Conservation (phyloP, 2,888 invertebrate genomes). For the Xylocampa areola region DNA sequence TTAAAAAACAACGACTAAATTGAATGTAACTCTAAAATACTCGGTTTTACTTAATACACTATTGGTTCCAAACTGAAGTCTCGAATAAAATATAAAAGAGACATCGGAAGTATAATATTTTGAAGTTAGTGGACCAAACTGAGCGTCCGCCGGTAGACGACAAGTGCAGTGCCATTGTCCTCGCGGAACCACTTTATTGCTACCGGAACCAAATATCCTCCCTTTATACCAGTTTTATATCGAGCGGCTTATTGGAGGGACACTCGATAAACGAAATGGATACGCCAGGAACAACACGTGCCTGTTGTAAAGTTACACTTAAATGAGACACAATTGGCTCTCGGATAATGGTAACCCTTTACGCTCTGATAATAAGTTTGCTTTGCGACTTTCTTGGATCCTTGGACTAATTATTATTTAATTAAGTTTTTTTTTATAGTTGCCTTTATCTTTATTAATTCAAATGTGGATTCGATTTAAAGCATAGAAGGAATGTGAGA, state of each 20-base stretch:
- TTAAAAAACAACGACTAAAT: not conserved
- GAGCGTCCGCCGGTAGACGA: constrained; percentile 52
- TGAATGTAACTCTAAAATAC: not conserved
- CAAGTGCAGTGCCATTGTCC: constrained; percentile 84
- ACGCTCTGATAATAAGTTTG: constrained; percentile 20
- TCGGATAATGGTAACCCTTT: constrained; percentile 12
- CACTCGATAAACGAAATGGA: constrained; percentile 62
- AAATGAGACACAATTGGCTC: constrained; percentile 46
- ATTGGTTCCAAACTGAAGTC: constrained; percentile 30
- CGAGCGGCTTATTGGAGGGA: constrained; percentile 73
- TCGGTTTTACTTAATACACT: not conserved
- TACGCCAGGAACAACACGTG: constrained; percentile 46
- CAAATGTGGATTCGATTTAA: not conserved
- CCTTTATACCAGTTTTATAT: constrained; percentile 82
- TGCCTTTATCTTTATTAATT: too few relatives aligned
- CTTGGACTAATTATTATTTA: too few relatives aligned
- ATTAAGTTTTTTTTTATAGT: too few relatives aligned
- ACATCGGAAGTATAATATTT: constrained; percentile 51
- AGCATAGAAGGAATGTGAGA: too few relatives aligned
- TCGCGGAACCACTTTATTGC: constrained; percentile 82
- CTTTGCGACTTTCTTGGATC: constrained; percentile 6
- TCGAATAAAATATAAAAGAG: constrained; percentile 30
- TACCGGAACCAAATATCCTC: constrained; percentile 85
- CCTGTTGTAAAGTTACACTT: constrained; percentile 34
- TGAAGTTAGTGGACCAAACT: constrained; percentile 53